Evolutionary conservation across 2,797 vertebrate genomes (phyloP).

Genomic region (Eulemur rubriventer): DNA sequence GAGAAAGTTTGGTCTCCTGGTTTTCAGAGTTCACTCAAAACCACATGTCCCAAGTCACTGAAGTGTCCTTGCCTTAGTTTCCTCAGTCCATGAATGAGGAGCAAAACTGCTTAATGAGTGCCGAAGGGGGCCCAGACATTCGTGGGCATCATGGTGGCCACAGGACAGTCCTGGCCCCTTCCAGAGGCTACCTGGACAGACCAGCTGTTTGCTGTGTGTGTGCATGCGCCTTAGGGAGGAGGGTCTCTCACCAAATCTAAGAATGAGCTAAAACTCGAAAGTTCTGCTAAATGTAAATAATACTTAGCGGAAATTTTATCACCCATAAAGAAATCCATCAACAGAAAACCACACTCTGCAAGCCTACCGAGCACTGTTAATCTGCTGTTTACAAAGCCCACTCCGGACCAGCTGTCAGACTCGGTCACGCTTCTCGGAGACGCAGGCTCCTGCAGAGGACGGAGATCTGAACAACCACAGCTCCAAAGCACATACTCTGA

Average conservation of each 20-base stretch:
- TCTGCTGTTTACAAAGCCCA: not conserved
- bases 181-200: rapidly evolving
- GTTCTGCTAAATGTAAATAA: not conserved
- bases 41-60: not conserved
- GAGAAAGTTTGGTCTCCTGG: constrained; percentile 12
- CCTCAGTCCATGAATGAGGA: not conserved
- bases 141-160: not conserved
- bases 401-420: no score
- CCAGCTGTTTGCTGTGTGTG: not conserved
- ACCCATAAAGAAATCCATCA: not conserved
- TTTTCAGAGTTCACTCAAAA: constrained; percentile 4
- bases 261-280: not conserved
- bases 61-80: not conserved
- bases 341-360: not conserved
- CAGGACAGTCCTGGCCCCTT: not conserved
- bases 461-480: not conserved
- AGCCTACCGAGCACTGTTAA: not conserved
- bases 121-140: not conserved
- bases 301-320: not conserved
- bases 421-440: rapidly evolving
- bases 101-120: not conserved
- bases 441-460: not conserved
- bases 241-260: not conserved
- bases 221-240: not conserved
- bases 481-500: not conserved